phyloP scores from a whole-genome alignment of 2,113 vertebrate genomes.

The Athene noctua region DNA sequence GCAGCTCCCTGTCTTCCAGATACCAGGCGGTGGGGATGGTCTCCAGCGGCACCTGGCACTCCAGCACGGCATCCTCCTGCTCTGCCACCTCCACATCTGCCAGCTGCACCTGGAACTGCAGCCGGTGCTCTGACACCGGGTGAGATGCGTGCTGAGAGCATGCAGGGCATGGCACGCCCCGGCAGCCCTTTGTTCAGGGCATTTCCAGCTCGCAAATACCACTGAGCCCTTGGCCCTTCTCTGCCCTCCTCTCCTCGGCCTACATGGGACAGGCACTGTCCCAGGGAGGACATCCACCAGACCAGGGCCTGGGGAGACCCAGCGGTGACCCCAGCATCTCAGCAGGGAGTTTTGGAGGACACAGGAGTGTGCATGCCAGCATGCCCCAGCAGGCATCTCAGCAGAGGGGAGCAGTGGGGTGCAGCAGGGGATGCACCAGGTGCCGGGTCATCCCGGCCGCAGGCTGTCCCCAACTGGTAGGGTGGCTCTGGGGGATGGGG shows the following conservation, averaged over 20 bases:
- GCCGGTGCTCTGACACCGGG: slow-evolving; percentile 81
- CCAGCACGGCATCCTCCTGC: slow-evolving; percentile 86
- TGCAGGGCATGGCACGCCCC: rapidly evolving
- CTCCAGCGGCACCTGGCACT: slow-evolving; percentile 94
- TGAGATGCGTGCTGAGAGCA: neutral
- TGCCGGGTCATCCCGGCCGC: neutral
- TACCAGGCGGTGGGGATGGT: slow-evolving; percentile 92
- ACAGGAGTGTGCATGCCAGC: neutral
- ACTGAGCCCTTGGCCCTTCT: neutral
- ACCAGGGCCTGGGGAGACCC: neutral
- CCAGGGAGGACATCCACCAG: neutral
- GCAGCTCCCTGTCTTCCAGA: slow-evolving; percentile 90
- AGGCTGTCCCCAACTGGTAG: neutral
- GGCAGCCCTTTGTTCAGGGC: rapidly evolving
- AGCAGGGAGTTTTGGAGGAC: neutral
- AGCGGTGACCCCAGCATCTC: neutral
- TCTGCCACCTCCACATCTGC: slow-evolving; percentile 91
- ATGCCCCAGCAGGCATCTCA: rapidly evolving
- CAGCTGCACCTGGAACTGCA: slow-evolving; percentile 88
- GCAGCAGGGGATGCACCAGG: neutral
- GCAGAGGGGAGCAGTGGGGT: neutral
- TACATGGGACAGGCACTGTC: rapidly evolving
- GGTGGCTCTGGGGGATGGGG: neutral
- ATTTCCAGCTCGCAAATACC: neutral
- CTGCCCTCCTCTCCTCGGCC: neutral